Percentiles rank a stretch among this genome's conserved stretches.
These are phyloP conservation scores for Pachycephala philippinensis DNA, from an alignment of 2,113 vertebrate species.

Conservation along the genomic window DNA sequence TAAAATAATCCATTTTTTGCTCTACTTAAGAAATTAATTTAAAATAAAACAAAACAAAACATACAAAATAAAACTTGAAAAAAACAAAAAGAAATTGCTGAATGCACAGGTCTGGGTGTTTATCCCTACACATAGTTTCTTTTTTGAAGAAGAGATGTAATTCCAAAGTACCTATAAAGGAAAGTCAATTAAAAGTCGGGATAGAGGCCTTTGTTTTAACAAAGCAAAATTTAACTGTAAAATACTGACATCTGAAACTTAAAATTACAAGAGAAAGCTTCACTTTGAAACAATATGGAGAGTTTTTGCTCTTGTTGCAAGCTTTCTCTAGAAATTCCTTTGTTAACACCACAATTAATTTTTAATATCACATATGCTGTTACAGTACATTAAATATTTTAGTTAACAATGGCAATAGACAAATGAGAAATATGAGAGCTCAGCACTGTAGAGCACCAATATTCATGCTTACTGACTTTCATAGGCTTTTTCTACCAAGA, in stretches of 20 bases:
- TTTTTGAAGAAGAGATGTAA: neutral
- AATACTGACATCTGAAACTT: neutral
- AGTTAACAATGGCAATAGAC: neutral
- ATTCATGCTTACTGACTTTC: neutral
- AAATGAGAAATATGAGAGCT: neutral
- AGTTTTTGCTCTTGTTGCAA: neutral
- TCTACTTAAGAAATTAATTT: neutral
- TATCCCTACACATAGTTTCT: accelerated
- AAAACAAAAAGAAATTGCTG: neutral
- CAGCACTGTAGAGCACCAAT: neutral
- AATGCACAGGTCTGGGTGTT: neutral
- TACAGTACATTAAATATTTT: neutral
- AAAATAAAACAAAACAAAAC: neutral
- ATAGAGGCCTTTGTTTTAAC: neutral
- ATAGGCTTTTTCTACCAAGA: neutral
- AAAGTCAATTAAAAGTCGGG: neutral
- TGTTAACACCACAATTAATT: neutral
- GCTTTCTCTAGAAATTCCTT: neutral
- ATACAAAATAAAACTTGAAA: neutral
- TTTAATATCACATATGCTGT: neutral
- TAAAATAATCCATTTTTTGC: neutral
- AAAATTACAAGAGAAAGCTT: neutral
- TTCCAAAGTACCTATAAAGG: neutral
- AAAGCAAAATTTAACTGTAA: neutral
- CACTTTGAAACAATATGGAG: neutral